Evolutionary conservation across 2,888 invertebrate genomes (phyloP).

Genomic region (Eutolmus rufibarbis): DNA sequence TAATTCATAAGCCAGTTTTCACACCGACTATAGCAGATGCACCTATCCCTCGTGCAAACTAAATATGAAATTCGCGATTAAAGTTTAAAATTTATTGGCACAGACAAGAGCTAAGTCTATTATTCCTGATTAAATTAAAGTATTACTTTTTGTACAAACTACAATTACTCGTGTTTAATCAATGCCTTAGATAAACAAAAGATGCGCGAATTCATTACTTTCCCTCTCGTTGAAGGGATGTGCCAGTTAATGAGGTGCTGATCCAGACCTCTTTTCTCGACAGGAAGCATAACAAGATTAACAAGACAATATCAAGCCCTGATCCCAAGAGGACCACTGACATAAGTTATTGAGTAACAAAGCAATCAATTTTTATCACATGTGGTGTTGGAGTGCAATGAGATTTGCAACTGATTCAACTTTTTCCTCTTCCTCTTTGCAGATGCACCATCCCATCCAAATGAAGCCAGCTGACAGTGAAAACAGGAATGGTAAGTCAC

Average conservation of each 20-base stretch:
- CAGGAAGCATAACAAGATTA: background rate
- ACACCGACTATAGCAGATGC: too few species aligned
- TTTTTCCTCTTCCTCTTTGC: constrained; percentile 64
- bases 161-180: too few species aligned
- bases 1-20: too few species aligned
- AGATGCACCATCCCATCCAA: constrained; percentile 99
- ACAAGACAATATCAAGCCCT: background rate
- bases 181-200: too few species aligned
- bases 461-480: constrained; percentile 99
- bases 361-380: constrained; percentile 33
- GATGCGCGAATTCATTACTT: too few species aligned
- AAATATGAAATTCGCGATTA: too few species aligned
- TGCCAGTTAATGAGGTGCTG: background rate
- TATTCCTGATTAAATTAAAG: too few species aligned
- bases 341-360: constrained; percentile 20
- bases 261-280: background rate
- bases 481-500: constrained; percentile 94
- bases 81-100: too few species aligned
- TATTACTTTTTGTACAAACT: too few species aligned
- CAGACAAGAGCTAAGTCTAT: too few species aligned
- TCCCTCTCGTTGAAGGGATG: background rate
- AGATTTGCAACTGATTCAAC: constrained; percentile 12
- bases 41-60: too few species aligned
- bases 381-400: constrained; percentile 14
- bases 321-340: background rate